Conservation (phyloP, 2,797 vertebrate genomes). For the Sebastiscus albofasciatus region DNA sequence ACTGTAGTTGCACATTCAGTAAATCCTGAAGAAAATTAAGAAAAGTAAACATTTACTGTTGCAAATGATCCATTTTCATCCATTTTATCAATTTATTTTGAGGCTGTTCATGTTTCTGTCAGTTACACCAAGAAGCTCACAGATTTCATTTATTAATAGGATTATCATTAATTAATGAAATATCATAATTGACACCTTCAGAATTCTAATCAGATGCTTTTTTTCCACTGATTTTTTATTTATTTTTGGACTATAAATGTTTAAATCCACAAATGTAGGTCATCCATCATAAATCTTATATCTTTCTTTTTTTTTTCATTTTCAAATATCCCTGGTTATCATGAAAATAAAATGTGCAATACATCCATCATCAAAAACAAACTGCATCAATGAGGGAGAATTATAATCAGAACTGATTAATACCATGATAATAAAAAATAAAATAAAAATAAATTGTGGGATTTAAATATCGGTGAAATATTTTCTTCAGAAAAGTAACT, state of each 20-base stretch:
- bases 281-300: neutral
- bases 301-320: no score
- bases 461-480: neutral
- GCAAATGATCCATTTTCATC: no score
- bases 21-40: no score
- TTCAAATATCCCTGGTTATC: no score
- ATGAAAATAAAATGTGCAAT: no score
- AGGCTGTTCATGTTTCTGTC: no score
- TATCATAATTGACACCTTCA: neutral
- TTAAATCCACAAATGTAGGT: neutral
- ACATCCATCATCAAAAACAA: no score
- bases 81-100: rapidly evolving
- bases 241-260: neutral
- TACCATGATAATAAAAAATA: rapidly evolving
- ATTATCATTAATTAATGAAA: neutral
- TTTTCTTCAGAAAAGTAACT: neutral
- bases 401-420: neutral
- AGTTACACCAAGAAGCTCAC: neutral
- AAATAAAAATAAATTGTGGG: rapidly evolving
- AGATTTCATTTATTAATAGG: neutral
- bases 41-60: no score
- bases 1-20: no score
- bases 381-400: no score
- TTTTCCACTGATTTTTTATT: no score
- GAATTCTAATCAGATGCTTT: neutral